Conservation (phyloP, 1,140 invertebrate genomes). For the Zaprionus taronus region DNA sequence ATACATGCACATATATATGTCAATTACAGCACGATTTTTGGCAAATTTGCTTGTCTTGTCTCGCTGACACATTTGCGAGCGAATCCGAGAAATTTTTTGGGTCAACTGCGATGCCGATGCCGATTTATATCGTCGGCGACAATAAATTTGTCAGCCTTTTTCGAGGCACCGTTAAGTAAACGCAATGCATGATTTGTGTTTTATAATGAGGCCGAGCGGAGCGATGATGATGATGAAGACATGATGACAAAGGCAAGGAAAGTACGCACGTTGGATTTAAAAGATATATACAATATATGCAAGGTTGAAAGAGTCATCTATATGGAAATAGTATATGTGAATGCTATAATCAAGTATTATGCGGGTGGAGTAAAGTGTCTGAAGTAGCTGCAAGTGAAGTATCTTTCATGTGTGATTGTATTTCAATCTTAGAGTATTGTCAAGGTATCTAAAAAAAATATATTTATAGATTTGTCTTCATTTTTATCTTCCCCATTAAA, state of each 20-base stretch:
- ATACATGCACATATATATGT: slow-evolving; percentile 72
- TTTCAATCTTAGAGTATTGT: background rate
- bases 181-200: slow-evolving; percentile 80
- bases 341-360: background rate
- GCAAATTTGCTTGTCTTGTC: slow-evolving; percentile 57
- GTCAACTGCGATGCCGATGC: slow-evolving; percentile 56
- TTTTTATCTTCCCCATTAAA: background rate
- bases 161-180: slow-evolving; percentile 74
- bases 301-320: background rate
- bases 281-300: slow-evolving; percentile 43
- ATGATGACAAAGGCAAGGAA: slow-evolving; percentile 27
- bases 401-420: background rate
- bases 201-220: slow-evolving; percentile 74
- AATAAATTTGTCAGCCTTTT: slow-evolving; percentile 79
- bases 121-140: slow-evolving; percentile 75
- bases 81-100: slow-evolving; percentile 34
- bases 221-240: slow-evolving; percentile 31
- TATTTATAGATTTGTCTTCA: background rate
- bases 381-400: background rate
- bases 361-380: background rate
- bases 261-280: slow-evolving; percentile 30
- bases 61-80: slow-evolving; percentile 68
- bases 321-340: background rate
- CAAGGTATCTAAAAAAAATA: background rate
- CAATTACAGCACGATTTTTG: slow-evolving; percentile 81